Conservation (phyloP, 2,113 vertebrate species). For the Tichodroma muraria region DNA sequence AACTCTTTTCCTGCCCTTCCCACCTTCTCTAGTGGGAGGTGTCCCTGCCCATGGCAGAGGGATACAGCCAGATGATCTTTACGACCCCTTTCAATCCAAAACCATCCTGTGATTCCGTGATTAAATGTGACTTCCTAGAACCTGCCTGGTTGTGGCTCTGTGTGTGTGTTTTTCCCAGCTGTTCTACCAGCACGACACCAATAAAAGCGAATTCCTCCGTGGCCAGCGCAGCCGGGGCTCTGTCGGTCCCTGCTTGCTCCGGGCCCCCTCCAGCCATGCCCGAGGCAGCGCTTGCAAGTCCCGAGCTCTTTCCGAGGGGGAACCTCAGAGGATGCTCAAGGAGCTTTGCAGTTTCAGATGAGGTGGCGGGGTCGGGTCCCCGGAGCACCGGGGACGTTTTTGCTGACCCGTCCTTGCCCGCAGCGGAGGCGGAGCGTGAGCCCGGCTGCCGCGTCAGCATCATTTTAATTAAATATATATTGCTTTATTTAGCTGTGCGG, state of each 20-base stretch:
- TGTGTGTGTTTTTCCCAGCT: not conserved
- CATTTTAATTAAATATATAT: constrained; percentile 28
- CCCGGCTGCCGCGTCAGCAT: not conserved
- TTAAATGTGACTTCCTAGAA: not conserved
- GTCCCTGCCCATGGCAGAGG: not conserved
- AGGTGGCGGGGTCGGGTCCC: not conserved
- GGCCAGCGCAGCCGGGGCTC: not conserved
- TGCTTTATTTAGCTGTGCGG: not conserved
- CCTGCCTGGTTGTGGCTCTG: not conserved
- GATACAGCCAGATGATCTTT: not conserved
- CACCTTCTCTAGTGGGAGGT: not conserved
- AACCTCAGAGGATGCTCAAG: not conserved
- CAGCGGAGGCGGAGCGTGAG: not conserved
- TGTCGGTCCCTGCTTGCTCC: not conserved
- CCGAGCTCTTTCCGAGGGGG: not conserved
- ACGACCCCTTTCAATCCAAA: not conserved
- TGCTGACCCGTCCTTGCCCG: not conserved
- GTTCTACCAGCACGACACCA: not conserved
- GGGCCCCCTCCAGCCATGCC: not conserved
- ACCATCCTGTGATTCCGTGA: not conserved
- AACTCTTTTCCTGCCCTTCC: not conserved
- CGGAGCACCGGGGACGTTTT: not conserved
- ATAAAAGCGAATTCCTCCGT: not conserved
- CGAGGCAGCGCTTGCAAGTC: not conserved
- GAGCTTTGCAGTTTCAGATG: not conserved